Evolutionary conservation across 1,140 invertebrate species (phyloP).

Genomic region (Lithobius niger): DNA sequence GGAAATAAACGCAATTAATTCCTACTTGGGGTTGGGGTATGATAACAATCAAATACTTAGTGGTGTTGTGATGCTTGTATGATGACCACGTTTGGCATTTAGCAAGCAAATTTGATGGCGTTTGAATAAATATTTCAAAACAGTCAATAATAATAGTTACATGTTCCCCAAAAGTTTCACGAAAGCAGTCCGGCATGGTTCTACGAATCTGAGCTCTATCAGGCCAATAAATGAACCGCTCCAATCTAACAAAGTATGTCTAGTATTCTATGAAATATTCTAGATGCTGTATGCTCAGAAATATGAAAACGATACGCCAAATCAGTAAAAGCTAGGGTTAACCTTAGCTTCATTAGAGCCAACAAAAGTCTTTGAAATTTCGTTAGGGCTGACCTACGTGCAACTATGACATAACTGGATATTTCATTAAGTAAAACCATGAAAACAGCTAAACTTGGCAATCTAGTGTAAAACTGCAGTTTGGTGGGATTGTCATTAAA

Average conservation of each 20-base stretch:
- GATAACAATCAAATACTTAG: slow-evolving; percentile 25
- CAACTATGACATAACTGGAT: background rate
- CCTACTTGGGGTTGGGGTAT: slow-evolving; percentile 25
- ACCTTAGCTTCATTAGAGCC: background rate
- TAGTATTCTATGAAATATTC: slow-evolving; percentile 8
- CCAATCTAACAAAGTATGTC: slow-evolving; percentile 14
- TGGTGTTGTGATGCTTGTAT: slow-evolving; percentile 18
- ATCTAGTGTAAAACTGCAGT: background rate
- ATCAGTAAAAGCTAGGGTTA: background rate
- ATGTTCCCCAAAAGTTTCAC: background rate
- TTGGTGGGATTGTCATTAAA: background rate
- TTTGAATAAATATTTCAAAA: slow-evolving; percentile 17
- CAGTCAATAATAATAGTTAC: slow-evolving; percentile 17
- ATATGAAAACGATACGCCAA: slow-evolving; percentile 14
- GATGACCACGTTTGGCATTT: slow-evolving; percentile 14
- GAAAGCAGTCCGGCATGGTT: slow-evolving; percentile 3
- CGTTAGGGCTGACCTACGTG: background rate
- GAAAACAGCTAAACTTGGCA: background rate
- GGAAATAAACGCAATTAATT: slow-evolving; percentile 24
- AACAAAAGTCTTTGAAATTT: slow-evolving; percentile 1
- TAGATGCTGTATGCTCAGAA: slow-evolving; percentile 6
- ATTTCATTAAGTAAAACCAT: background rate
- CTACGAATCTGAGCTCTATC: slow-evolving; percentile 5
- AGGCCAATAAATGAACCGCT: slow-evolving; percentile 14
- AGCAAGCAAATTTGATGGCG: slow-evolving; percentile 8